Base-by-base conservation (phyloP, 1,140 invertebrate genomes). In the Aphelenchoides avenae region DNA sequence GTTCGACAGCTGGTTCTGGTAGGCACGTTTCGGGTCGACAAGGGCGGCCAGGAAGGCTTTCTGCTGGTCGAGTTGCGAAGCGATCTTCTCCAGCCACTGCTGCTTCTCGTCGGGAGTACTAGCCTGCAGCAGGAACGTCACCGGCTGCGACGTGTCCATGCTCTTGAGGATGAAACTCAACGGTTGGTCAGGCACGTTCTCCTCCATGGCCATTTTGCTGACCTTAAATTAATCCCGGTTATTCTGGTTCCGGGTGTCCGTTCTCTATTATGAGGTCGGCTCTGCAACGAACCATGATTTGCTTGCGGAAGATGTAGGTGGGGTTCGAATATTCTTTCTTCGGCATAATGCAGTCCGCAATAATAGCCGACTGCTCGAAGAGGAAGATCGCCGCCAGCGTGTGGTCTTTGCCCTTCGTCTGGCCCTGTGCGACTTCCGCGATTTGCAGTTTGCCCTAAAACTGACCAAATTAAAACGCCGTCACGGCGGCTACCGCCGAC, bases 281-380 rank as follows among this genome's bases (percentile, higher is more conserved):
- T 37, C 18, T 36, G 18, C 34, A 36, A 36, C 34, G 13, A 36
- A 96, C 93, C 86, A 93, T 91, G 67, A 99, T 86, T 77, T 94
- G 91, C 78, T 88, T 88, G 81, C 94, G 94, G 81, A 92, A 96
- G 69, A 91, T 86, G 79, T 95, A 99, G 36, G 86, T 88, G 62
- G 91, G 91, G 82, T 87, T 92, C 52, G 88, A 87, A 77, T 91
- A 95, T 79, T 91, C 90, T 24, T 86, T 90, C 79, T 91, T 93
- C 75, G 88, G 75, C 24, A 59, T 55, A 31, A 75, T 77, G 30
- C 61, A 68, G 48, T 75, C 74, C 37, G 75, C 74, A 39, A 75
- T 73, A 24, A 75, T 75, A 1, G 59, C 66, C 6, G 87, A 66
- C 81, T 98, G 94, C 78, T 98, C 91, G 78, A 99, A 98, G 4